A percentile compares a stretch with the other conserved stretches of the same genome.
Conservation (phyloP, 2,888 invertebrate genomes). For the Helleia helle region DNA sequence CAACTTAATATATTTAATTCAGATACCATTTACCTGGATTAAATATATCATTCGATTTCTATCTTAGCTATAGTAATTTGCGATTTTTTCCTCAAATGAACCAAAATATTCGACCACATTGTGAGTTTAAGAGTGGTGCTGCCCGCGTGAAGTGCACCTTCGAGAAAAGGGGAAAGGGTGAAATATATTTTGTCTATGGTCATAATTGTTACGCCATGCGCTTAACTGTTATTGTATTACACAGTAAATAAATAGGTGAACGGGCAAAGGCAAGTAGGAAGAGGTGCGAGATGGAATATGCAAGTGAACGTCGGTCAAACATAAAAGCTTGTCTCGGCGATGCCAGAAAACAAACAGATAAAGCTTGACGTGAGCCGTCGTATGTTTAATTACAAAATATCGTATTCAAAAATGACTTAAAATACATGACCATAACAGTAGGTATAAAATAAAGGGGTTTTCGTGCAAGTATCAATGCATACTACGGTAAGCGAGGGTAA, state of each 20-base stretch:
- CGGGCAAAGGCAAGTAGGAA: constrained; percentile 60
- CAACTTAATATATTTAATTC: constrained; percentile 7
- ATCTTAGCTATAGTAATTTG: too few relatives aligned
- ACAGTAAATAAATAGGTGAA: constrained; percentile 41
- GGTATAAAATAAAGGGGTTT: constrained; percentile 21
- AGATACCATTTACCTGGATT: background rate
- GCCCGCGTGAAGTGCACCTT: constrained; percentile 56
- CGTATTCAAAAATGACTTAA: background rate
- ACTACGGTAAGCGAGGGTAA: constrained; percentile 10
- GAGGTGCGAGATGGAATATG: constrained; percentile 55
- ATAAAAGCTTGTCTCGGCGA: constrained; percentile 54
- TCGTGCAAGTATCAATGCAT: constrained; percentile 33
- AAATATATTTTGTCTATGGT: constrained; percentile 30
- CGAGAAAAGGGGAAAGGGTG: constrained; percentile 32
- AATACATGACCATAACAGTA: constrained; percentile 4
- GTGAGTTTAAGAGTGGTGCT: constrained; percentile 69
- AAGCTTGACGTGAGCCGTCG: constrained; percentile 48
- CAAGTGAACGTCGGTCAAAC: constrained; percentile 40
- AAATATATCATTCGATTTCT: background rate
- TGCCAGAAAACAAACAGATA: constrained; percentile 75
- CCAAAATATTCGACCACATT: constrained; percentile 39
- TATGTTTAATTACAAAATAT: background rate
- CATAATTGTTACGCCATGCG: constrained; percentile 52
- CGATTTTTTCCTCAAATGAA: background rate
- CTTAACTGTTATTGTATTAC: constrained; percentile 49